Evolutionary conservation across 2,888 invertebrate genomes (phyloP).

Genomic region (Monopis laevigella): DNA sequence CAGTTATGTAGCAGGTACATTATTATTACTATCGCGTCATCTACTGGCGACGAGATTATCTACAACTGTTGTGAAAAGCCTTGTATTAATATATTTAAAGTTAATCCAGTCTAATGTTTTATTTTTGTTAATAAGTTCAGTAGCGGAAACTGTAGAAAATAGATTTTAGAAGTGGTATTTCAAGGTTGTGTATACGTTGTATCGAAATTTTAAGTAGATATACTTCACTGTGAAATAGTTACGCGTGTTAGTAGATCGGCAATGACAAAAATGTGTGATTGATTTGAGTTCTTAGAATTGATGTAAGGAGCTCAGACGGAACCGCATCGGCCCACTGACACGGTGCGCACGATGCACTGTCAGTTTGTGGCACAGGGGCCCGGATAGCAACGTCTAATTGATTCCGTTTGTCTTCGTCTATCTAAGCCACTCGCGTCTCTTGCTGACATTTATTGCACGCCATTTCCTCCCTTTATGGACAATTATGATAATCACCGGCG

Average conservation of each 20-base stretch:
- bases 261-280: background rate
- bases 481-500: constrained; percentile 36
- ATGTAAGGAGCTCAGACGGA: constrained; percentile 44
- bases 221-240: background rate
- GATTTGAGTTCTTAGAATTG: constrained; percentile 34
- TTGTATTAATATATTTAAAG: constrained; percentile 5
- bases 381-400: constrained; percentile 19
- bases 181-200: constrained; percentile 1
- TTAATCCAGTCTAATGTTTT: constrained; percentile 6
- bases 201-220: background rate
- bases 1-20: constrained; percentile 35
- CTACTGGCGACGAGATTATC: constrained; percentile 41
- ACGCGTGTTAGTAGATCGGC: background rate
- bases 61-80: constrained; percentile 29
- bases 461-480: constrained; percentile 36
- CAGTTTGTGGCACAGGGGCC: constrained; percentile 18
- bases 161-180: constrained; percentile 1
- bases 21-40: constrained; percentile 33
- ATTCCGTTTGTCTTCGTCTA: constrained; percentile 23
- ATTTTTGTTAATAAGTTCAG: constrained; percentile 5
- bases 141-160: constrained; percentile 5
- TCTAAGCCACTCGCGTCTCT: constrained; percentile 23
- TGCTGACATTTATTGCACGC: constrained; percentile 28
- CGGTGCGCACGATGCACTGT: constrained; percentile 13
- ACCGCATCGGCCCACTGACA: constrained; percentile 49